A percentile compares a stretch with the other conserved stretches of the same genome.
Evolutionary conservation across 2,888 invertebrate species (phyloP).

Genomic region (Campoletis raptor): DNA sequence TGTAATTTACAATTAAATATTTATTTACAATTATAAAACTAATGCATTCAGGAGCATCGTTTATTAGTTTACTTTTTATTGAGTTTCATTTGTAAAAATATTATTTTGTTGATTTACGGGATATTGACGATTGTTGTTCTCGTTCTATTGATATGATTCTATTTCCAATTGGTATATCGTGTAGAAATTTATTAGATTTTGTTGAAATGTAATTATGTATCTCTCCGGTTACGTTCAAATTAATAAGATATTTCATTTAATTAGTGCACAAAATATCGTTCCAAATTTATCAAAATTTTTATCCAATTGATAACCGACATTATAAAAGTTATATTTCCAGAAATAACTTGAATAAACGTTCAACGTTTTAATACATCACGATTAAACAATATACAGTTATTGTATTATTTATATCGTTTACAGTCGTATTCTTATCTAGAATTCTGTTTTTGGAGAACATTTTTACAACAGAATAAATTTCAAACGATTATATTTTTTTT

Average conservation of each 20-base stretch:
- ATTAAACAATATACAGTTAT: background rate
- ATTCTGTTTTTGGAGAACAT: too few species aligned
- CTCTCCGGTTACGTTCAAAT: background rate
- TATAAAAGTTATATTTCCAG: background rate
- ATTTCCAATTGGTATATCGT: background rate
- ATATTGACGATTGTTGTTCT: background rate
- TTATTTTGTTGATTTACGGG: background rate
- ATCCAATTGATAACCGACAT: background rate
- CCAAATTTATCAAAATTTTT: background rate
- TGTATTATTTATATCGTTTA: background rate
- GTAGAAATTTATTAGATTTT: background rate
- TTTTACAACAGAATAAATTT: too few species aligned
- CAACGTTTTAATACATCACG: too few species aligned
- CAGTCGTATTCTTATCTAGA: too few species aligned
- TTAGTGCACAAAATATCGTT: background rate
- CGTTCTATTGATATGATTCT: background rate
- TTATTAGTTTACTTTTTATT: background rate
- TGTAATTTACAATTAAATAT: constrained; percentile 65
- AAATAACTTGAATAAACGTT: too few species aligned
- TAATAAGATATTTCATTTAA: background rate
- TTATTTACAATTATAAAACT: constrained; percentile 59
- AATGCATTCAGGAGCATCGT: background rate
- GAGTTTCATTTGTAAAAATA: background rate
- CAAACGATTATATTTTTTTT: too few species aligned
- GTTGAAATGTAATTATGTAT: background rate